Evolutionary conservation across 2,113 vertebrate species (phyloP), one percentile per base, ranked within the genome.

Genomic region (Oxyruncus cristatus): DNA sequence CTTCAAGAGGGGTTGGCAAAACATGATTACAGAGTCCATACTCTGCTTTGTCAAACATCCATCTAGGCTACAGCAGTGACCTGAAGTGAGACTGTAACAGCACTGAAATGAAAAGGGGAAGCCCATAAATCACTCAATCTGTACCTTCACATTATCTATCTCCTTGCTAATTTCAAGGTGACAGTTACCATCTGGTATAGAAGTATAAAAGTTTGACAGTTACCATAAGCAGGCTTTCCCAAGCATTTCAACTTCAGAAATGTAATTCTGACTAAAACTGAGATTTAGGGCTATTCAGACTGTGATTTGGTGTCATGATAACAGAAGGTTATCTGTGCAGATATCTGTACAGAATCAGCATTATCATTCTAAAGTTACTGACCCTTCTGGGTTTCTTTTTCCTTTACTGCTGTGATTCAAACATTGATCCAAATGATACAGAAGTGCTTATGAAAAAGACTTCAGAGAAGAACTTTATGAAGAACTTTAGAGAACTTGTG

Each of bases 81-180:
- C 85, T 97, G 93, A 47, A 89, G 72, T 92, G 94, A 93, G 90
- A 49, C 23, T 71, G 53, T 70, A 95, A 93, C 21, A 83, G 75
- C 85, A 79, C 72, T 87, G 93, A 97, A 95, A 87, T 82, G 90
- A 95, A 95, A 97, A 97, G 85, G 52, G 89, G 78, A 91, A 63
- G 58, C 85, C 74, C 66, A 89, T 90, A 94, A 97, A 95, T 97
- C 96, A 96, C 62, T 94, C 79, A 76, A 68, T 96, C 75, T 81
- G 44, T 63, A 65, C 62, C 68, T 92, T 86, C 75, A 77, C 81
- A 81, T 74, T 86, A 71, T 35, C 81, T 65, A 13, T 63, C 55
- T 88, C 73, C 65, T 75, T 56, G 52, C 35, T 84, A 81, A 93
- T 95, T 95, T 92, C 75, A 90, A 87, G 82, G 83, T 59, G 88